Percentiles rank a stretch among this genome's conserved stretches.
phyloP scores from a whole-genome alignment of 2,113 vertebrate genomes.

The Protomyctophum bolini region DNA sequence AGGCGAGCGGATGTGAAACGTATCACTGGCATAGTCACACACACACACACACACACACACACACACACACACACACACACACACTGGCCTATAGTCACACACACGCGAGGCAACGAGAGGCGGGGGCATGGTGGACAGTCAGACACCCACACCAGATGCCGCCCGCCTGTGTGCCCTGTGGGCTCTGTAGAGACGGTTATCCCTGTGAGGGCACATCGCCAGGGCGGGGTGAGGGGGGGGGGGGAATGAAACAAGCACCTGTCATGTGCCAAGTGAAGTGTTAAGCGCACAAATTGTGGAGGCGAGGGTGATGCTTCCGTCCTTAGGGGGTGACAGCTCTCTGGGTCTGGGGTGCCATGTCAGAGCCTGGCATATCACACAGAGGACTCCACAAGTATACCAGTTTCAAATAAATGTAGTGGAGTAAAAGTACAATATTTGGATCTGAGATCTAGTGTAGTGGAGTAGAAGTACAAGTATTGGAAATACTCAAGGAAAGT shows the following conservation, averaged over 20 bases:
- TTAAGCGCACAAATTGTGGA: slow-evolving; percentile 80
- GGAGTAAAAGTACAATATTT: too few relatives aligned
- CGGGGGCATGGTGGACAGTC: slow-evolving; percentile 33
- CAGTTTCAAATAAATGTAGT: background rate
- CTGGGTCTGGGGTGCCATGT: slow-evolving; percentile 70
- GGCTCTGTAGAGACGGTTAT: slow-evolving; percentile 53
- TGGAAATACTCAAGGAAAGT: too few relatives aligned
- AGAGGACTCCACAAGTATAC: slow-evolving; percentile 29
- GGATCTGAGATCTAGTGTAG: too few relatives aligned
- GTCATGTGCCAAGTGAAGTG: slow-evolving; percentile 81
- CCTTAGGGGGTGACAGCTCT: slow-evolving; percentile 70
- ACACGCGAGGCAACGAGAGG: slow-evolving; percentile 10
- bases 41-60: background rate
- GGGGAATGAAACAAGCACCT: slow-evolving; percentile 76
- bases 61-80: too few relatives aligned
- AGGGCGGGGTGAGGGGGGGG: background rate
- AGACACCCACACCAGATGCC: slow-evolving; percentile 69
- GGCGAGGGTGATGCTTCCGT: slow-evolving; percentile 76
- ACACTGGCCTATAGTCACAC: background rate
- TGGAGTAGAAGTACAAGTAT: too few relatives aligned
- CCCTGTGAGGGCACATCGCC: slow-evolving; percentile 40
- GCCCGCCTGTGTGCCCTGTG: slow-evolving; percentile 40
- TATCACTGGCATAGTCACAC: slow-evolving; percentile 57
- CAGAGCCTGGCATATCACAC: slow-evolving; percentile 71
- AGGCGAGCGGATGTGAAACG: slow-evolving; percentile 49